Evolutionary conservation across 2,888 invertebrate species (phyloP).

Genomic region (Acleris sparsana): DNA sequence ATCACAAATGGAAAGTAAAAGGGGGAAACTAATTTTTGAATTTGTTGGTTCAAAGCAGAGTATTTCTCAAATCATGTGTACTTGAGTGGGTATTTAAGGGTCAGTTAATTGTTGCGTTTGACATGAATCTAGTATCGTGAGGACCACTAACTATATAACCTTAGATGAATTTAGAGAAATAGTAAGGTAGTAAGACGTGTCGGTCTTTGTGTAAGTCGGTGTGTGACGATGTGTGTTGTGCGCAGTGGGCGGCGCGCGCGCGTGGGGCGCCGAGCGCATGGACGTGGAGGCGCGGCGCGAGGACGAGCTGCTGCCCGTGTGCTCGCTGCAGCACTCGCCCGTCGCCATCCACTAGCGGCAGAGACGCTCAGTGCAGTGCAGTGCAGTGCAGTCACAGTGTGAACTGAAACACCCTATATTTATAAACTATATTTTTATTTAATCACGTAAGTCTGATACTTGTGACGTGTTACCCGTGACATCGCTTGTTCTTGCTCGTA

Average conservation of each 20-base stretch:
- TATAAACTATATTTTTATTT: slow-evolving; percentile 82
- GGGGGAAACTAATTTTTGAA: too few relatives aligned
- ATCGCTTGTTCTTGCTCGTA: slow-evolving; percentile 76
- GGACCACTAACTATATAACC: too few relatives aligned
- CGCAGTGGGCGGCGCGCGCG: slow-evolving; percentile 54
- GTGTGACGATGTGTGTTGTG: slow-evolving; percentile 33
- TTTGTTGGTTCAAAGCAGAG: too few relatives aligned
- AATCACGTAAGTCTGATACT: slow-evolving; percentile 81
- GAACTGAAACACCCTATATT: slow-evolving; percentile 71
- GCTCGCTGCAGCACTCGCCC: slow-evolving; percentile 93
- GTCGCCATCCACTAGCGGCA: slow-evolving; percentile 91
- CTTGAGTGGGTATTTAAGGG: too few relatives aligned
- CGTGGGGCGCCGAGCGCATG: slow-evolving; percentile 89
- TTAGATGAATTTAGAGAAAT: too few relatives aligned
- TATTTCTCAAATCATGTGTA: too few relatives aligned
- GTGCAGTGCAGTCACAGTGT: slow-evolving; percentile 10
- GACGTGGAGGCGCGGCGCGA: slow-evolving; percentile 75
- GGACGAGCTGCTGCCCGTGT: slow-evolving; percentile 89
- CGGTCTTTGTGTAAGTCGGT: too few relatives aligned
- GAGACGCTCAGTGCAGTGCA: too few relatives aligned
- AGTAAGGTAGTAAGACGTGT: background rate
- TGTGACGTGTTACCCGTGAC: slow-evolving; percentile 74
- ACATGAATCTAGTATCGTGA: too few relatives aligned
- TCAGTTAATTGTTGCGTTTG: too few relatives aligned
- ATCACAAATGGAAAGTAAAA: too few relatives aligned